Conservation (phyloP, 2,888 invertebrate species). For the Xanthia icteritia region DNA sequence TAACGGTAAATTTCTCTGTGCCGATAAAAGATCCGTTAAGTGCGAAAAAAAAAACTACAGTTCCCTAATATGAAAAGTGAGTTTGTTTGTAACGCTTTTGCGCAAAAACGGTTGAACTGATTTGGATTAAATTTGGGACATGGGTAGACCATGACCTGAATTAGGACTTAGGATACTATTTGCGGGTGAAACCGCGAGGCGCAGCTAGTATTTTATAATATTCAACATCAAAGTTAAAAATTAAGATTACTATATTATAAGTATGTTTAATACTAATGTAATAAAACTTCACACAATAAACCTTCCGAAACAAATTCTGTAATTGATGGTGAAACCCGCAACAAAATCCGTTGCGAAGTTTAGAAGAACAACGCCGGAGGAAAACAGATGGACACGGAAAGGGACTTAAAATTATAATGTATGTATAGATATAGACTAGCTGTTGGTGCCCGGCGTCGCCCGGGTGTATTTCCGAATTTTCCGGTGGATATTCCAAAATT, state of each 20-base stretch:
- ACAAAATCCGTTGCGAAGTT: background rate
- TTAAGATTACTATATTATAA: background rate
- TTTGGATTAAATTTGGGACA: no score
- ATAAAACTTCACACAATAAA: background rate
- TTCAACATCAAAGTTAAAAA: background rate
- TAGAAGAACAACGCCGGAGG: constrained; percentile 1
- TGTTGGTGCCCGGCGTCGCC: no score
- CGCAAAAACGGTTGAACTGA: no score
- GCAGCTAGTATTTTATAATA: background rate
- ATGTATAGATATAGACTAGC: no score
- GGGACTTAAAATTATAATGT: background rate
- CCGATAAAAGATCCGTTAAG: background rate
- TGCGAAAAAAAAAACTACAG: no score
- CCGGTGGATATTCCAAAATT: no score
- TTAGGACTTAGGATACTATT: no score
- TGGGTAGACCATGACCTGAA: no score
- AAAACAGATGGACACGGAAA: background rate
- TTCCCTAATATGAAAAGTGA: no score
- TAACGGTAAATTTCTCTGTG: background rate
- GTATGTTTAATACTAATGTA: background rate
- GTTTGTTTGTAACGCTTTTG: no score
- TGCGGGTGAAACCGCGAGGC: no score
- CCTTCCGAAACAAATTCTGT: background rate
- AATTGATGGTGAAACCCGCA: background rate
- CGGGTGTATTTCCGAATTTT: no score